Evolutionary conservation across 2,113 vertebrate genomes (phyloP).

Genomic region (Verasper variegatus): DNA sequence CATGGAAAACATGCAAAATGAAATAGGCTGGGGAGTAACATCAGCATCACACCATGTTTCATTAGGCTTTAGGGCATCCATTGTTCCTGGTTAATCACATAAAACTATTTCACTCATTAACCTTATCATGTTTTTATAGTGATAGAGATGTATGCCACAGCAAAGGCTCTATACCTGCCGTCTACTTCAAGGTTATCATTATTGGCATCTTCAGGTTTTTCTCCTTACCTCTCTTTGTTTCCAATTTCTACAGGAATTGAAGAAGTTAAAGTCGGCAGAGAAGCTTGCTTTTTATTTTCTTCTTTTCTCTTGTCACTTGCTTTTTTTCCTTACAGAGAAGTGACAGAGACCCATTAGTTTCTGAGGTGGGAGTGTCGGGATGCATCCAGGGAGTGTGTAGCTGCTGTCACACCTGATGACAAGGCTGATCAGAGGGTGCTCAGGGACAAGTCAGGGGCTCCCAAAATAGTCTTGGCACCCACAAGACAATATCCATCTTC

Average conservation of each 20-base stretch:
- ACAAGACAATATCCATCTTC: constrained; percentile 77
- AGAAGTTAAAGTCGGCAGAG: not conserved
- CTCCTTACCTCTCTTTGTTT: constrained; percentile 4
- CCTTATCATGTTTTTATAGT: too few relatives aligned
- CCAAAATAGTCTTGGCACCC: constrained; percentile 79
- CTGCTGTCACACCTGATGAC: constrained; percentile 70
- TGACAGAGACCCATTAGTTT: constrained; percentile 31
- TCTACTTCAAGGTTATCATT: constrained; percentile 17
- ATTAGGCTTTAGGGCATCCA: not conserved
- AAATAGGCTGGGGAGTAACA: too few relatives aligned
- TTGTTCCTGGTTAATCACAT: not conserved
- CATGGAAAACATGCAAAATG: not conserved
- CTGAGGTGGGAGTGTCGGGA: constrained; percentile 34
- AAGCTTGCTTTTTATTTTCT: not conserved
- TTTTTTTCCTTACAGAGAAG: not conserved
- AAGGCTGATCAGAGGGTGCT: constrained; percentile 73
- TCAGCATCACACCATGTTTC: not conserved
- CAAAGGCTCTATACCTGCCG: not conserved
- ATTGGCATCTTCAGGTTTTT: constrained; percentile 14
- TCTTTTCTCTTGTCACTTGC: not conserved
- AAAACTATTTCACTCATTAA: not conserved
- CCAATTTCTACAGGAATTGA: constrained; percentile 3
- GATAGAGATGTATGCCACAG: not conserved
- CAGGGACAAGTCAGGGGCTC: constrained; percentile 65
- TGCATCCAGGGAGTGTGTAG: constrained; percentile 48